Evolutionary conservation across 2,113 vertebrate species (phyloP).

Genomic region (Macheiramphus alcinus): DNA sequence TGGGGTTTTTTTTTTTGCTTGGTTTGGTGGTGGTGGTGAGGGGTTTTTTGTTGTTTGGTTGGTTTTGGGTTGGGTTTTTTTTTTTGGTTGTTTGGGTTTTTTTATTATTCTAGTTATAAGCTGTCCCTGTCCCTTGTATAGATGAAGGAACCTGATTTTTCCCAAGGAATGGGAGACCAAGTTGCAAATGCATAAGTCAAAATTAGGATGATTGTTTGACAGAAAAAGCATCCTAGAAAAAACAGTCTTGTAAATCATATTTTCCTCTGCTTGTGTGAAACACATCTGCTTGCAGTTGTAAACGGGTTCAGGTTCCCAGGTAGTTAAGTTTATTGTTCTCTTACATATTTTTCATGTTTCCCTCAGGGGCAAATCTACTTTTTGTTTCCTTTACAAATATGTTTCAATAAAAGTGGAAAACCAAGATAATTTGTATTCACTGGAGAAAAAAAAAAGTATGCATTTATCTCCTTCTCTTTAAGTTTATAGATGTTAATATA

Average conservation of each 20-base stretch:
- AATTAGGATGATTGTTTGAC: background rate
- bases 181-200: background rate
- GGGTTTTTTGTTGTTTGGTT: too few species aligned
- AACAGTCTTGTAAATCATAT: background rate
- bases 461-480: background rate
- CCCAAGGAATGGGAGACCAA: background rate
- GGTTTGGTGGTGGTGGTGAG: too few species aligned
- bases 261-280: background rate
- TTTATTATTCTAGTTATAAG: background rate
- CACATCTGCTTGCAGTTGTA: constrained; percentile 43
- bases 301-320: constrained; percentile 13
- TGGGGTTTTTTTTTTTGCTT: background rate
- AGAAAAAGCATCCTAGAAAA: background rate
- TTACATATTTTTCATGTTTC: background rate
- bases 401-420: background rate
- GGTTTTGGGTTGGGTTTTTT: background rate
- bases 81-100: too few species aligned
- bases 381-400: constrained; percentile 8
- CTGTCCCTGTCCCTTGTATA: background rate
- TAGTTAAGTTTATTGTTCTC: constrained; percentile 32
- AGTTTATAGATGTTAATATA: background rate
- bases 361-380: background rate
- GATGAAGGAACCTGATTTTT: background rate
- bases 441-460: background rate
- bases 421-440: background rate